These are phyloP conservation scores for Pseudomyrmex concolor DNA, from an alignment of 1,140 invertebrate genomes.

Conservation along the genomic window DNA sequence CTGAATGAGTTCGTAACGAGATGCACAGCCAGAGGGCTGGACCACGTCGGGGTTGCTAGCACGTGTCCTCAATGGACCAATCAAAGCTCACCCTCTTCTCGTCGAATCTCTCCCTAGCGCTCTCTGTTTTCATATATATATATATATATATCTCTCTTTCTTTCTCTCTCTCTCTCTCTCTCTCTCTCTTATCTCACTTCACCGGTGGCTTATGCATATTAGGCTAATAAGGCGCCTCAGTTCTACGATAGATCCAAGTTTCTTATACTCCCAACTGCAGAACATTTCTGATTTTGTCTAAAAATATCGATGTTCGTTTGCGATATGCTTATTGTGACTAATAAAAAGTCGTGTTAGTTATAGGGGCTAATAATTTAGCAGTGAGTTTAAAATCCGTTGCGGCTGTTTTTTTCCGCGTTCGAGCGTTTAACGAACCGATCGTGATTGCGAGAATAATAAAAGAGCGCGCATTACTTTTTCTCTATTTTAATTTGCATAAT, in stretches of 20 bases:
- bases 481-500: constrained; percentile 55
- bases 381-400: not conserved
- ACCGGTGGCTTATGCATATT: constrained; percentile 65
- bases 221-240: constrained; percentile 70
- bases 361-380: not conserved
- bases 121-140: constrained; percentile 46
- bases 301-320: not conserved
- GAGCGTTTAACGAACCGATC: constrained; percentile 43
- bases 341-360: not conserved
- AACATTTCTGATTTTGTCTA: not conserved
- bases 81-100: constrained; percentile 81
- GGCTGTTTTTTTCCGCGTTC: not conserved
- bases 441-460: constrained; percentile 42
- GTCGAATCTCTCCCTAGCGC: constrained; percentile 58
- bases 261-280: not conserved
- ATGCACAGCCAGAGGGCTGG: constrained; percentile 81
- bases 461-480: constrained; percentile 36
- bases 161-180: constrained; percentile 49
- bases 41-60: constrained; percentile 75
- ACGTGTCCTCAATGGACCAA: constrained; percentile 84
- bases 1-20: constrained; percentile 84
- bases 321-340: not conserved
- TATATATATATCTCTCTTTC: constrained; percentile 45
- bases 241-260: too few relatives aligned
- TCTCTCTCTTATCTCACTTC: constrained; percentile 23